A percentile compares a stretch with the other conserved stretches of the same genome.
Conservation (phyloP, 2,797 vertebrate species). For the Propithecus perrieri region DNA sequence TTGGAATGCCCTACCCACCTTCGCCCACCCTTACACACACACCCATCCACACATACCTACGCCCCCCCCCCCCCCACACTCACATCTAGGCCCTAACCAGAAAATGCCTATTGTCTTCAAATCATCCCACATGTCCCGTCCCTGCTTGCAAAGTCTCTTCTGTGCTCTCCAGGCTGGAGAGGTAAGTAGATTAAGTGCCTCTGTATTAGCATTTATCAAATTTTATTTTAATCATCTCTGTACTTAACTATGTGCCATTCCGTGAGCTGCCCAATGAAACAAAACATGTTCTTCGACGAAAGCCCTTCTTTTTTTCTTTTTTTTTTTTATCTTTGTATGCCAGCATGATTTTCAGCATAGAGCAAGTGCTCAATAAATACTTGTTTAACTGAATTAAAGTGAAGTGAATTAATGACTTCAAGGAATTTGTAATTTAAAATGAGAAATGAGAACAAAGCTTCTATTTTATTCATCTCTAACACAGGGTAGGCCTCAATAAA, state of each 20-base stretch:
- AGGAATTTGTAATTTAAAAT: conserved; percentile 27
- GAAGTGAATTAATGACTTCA: conserved; percentile 4
- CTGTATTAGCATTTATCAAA: neutral
- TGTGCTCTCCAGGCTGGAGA: neutral
- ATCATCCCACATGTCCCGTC: conserved; percentile 19
- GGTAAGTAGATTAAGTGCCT: neutral
- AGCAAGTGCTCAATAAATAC: neutral
- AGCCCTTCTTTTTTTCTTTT: neutral
- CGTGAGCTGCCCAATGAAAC: neutral
- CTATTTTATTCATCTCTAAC: conserved; percentile 8
- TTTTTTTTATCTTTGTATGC: neutral
- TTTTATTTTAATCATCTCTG: conserved; percentile 3
- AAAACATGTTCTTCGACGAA: neutral
- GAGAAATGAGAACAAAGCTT: neutral
- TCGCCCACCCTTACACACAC: neutral
- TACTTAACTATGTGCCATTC: neutral
- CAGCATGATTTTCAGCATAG: neutral
- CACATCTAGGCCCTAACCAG: neutral
- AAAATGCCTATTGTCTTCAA: conserved; percentile 43
- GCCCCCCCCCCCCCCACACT: neutral
- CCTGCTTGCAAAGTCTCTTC: neutral
- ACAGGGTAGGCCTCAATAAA: neutral
- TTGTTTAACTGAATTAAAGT: conserved; percentile 33
- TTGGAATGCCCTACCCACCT: neutral
- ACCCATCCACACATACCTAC: neutral